A percentile compares a stretch with the other conserved stretches of the same genome.
Conservation (phyloP, 1,140 invertebrate genomes). For the Drosophila carrolli region DNA sequence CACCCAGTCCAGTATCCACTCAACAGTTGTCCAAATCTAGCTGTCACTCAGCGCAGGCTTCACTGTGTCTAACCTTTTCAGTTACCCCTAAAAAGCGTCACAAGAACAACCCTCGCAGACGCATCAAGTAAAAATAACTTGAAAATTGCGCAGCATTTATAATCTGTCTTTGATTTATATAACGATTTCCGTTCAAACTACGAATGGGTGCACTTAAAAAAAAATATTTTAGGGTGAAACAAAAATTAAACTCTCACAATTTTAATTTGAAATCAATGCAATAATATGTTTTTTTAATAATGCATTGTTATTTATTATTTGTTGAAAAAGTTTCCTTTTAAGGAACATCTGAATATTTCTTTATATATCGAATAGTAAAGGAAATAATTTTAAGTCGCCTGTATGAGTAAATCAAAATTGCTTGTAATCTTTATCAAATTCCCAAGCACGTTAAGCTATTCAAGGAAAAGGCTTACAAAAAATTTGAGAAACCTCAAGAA, state of each 20-base stretch:
- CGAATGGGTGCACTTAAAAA: constrained; percentile 23
- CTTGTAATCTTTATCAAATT: too few species aligned
- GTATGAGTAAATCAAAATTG: too few species aligned
- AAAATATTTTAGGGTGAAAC: neutral
- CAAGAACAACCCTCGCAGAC: constrained; percentile 39
- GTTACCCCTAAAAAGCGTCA: constrained; percentile 25
- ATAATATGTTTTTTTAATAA: too few species aligned
- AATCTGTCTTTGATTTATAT: constrained; percentile 83
- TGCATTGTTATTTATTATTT: too few species aligned
- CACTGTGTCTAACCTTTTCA: constrained; percentile 59
- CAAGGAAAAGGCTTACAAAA: neutral
- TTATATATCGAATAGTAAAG: too few species aligned
- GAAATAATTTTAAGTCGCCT: too few species aligned
- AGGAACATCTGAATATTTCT: too few species aligned
- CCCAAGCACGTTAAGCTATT: too few species aligned
- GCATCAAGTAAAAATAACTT: constrained; percentile 57
- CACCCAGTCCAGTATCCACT: constrained; percentile 7
- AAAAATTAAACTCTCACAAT: neutral
- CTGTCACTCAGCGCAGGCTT: constrained; percentile 34
- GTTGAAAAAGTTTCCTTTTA: too few species aligned
- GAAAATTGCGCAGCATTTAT: constrained; percentile 80
- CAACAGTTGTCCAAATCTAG: constrained; percentile 59
- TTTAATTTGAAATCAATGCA: too few species aligned
- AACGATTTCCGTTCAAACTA: constrained; percentile 78
- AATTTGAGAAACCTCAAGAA: neutral